These are phyloP conservation scores for Saccostrea cuccullata DNA, from an alignment of 1,140 invertebrate species.

Conservation along the genomic window DNA sequence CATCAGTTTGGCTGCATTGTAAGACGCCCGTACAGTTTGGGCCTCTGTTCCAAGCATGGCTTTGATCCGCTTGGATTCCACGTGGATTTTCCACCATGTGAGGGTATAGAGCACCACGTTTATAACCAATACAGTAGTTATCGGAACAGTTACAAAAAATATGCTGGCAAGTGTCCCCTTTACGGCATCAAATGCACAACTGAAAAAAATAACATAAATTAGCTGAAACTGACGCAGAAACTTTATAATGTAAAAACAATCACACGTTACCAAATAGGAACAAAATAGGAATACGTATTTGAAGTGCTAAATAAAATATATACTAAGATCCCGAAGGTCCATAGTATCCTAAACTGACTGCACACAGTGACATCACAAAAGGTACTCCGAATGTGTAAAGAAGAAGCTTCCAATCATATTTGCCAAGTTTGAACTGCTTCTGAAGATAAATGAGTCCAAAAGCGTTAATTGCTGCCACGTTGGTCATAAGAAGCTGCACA, in stretches of 20 bases:
- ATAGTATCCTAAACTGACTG: slow-evolving; percentile 44
- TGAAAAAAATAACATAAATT: slow-evolving; percentile 40
- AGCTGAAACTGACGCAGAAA: background rate
- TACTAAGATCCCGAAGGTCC: slow-evolving; percentile 62
- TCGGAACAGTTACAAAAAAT: slow-evolving; percentile 58
- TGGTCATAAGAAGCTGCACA: slow-evolving; percentile 59
- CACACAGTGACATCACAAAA: slow-evolving; percentile 49
- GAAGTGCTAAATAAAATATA: background rate
- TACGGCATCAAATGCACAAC: slow-evolving; percentile 63
- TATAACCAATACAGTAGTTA: slow-evolving; percentile 53
- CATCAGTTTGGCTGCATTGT: slow-evolving; percentile 59
- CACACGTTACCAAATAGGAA: no score
- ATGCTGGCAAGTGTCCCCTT: slow-evolving; percentile 56
- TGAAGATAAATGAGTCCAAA: slow-evolving; percentile 58
- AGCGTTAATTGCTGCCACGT: slow-evolving; percentile 58
- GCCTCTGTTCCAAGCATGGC: slow-evolving; percentile 42
- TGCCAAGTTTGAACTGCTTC: slow-evolving; percentile 55
- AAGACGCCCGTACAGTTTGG: slow-evolving; percentile 39
- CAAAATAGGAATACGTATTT: no score
- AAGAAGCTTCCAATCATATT: slow-evolving; percentile 53
- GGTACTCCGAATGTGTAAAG: slow-evolving; percentile 55
- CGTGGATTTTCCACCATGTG: slow-evolving; percentile 58
- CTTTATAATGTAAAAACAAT: no score
- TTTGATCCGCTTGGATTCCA: slow-evolving; percentile 44
- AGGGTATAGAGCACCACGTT: slow-evolving; percentile 58